A percentile compares a stretch with the other conserved stretches of the same genome.
These are phyloP conservation scores for Fregetta grallaria DNA, from an alignment of 2,113 vertebrate genomes.

Conservation along the genomic window DNA sequence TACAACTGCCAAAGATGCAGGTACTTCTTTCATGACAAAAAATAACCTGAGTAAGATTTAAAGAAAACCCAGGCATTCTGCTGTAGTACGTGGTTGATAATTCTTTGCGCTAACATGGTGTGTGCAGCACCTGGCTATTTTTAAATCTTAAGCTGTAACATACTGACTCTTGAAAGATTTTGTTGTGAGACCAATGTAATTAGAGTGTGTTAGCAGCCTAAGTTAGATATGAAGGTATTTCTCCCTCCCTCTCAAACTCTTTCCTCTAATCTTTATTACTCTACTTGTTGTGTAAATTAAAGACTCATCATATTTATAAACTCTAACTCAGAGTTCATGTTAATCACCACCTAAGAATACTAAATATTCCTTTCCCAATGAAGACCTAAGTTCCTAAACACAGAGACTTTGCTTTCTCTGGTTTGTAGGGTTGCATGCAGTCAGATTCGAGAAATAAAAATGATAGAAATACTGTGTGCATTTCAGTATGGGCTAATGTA, in stretches of 20 bases:
- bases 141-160: neutral
- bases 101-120: neutral
- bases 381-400: neutral
- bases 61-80: neutral
- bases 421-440: neutral
- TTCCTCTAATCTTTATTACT: constrained; percentile 20
- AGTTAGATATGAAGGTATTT: neutral
- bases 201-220: neutral
- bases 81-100: neutral
- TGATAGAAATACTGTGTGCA: neutral
- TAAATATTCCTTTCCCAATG: neutral
- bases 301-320: neutral
- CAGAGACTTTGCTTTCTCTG: neutral
- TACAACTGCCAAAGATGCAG: constrained; percentile 36
- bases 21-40: constrained; percentile 31
- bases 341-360: neutral
- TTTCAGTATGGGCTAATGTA: neutral
- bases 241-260: neutral
- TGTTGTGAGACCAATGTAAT: neutral
- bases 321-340: neutral
- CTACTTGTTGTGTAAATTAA: constrained; percentile 30
- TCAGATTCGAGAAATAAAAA: neutral
- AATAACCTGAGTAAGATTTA: neutral
- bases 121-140: neutral
- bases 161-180: neutral